Evolutionary conservation across 2,797 vertebrate genomes (phyloP).

Genomic region (Pseudomugil tenellus): DNA sequence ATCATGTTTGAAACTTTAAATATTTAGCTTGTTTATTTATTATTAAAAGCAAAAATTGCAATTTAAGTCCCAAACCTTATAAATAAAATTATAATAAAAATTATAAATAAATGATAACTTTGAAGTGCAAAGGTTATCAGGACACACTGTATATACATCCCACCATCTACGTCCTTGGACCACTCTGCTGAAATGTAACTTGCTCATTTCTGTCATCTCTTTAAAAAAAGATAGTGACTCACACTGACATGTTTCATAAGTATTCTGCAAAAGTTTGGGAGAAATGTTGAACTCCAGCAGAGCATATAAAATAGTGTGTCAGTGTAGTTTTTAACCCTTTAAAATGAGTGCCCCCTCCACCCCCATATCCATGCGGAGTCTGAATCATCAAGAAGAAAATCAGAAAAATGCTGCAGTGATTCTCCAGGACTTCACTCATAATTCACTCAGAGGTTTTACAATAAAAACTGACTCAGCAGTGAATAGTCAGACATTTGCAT

Average conservation of each 20-base stretch:
- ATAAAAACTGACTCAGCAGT: slow-evolving; percentile 40
- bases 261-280: slow-evolving; percentile 10
- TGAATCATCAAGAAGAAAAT: slow-evolving; percentile 13
- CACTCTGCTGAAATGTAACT: slow-evolving; percentile 7
- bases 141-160: slow-evolving; percentile 1
- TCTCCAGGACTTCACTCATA: slow-evolving; percentile 31
- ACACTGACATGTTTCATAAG: slow-evolving; percentile 5
- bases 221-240: slow-evolving; percentile 27
- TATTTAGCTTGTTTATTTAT: too few relatives aligned
- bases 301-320: slow-evolving; percentile 12
- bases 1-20: too few relatives aligned
- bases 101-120: slow-evolving; percentile 1
- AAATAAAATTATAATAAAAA: slow-evolving; percentile 18
- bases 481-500: slow-evolving; percentile 49
- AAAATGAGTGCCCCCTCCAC: slow-evolving; percentile 7
- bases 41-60: too few relatives aligned
- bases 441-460: slow-evolving; percentile 41
- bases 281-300: not conserved
- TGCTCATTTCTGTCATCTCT: slow-evolving; percentile 14
- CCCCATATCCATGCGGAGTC: not conserved
- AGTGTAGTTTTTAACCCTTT: slow-evolving; percentile 12
- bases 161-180: slow-evolving; percentile 23
- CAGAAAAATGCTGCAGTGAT: slow-evolving; percentile 22
- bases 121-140: slow-evolving; percentile 12
- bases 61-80: too few relatives aligned